phyloP scores from a whole-genome alignment of 2,888 invertebrate species.

The Dromius quadrimaculatus region DNA sequence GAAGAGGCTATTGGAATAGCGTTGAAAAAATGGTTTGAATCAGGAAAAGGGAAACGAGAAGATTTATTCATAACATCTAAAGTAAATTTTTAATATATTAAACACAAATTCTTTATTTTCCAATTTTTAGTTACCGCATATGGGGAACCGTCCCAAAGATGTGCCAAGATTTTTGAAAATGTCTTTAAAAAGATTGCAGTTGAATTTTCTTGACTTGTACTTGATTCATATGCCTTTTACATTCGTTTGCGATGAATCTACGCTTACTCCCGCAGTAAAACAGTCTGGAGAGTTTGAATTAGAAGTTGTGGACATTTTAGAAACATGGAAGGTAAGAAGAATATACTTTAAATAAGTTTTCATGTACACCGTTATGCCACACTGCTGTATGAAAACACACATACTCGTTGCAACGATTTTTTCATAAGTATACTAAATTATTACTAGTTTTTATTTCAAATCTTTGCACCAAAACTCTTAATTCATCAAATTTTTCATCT shows the following conservation, averaged over 20 bases:
- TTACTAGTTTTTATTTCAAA: too few relatives aligned
- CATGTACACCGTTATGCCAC: too few relatives aligned
- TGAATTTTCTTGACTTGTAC: slow-evolving; percentile 82
- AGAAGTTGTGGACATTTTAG: slow-evolving; percentile 76
- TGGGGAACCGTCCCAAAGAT: slow-evolving; percentile 76
- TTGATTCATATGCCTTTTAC: slow-evolving; percentile 83
- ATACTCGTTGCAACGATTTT: too few relatives aligned
- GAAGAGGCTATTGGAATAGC: slow-evolving; percentile 81
- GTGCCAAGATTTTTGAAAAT: slow-evolving; percentile 75
- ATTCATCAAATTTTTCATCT: too few relatives aligned
- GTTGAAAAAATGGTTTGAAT: slow-evolving; percentile 74
- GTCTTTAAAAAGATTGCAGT: slow-evolving; percentile 74
- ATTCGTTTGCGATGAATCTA: slow-evolving; percentile 70
- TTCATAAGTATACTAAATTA: too few relatives aligned
- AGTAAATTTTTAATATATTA: slow-evolving; percentile 65
- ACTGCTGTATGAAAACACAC: too few relatives aligned
- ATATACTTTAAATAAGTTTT: too few relatives aligned
- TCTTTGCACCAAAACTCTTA: too few relatives aligned
- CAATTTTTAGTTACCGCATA: slow-evolving; percentile 74
- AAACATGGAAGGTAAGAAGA: slow-evolving; percentile 76
- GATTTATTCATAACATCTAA: slow-evolving; percentile 87
- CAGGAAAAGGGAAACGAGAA: slow-evolving; percentile 74
- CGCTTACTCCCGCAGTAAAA: slow-evolving; percentile 70
- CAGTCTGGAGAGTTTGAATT: slow-evolving; percentile 72
- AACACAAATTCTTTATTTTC: slow-evolving; percentile 10